Percentiles rank a stretch among this genome's conserved stretches.
Conservation (phyloP, 2,888 invertebrate species). For the Tinea trinotella region DNA sequence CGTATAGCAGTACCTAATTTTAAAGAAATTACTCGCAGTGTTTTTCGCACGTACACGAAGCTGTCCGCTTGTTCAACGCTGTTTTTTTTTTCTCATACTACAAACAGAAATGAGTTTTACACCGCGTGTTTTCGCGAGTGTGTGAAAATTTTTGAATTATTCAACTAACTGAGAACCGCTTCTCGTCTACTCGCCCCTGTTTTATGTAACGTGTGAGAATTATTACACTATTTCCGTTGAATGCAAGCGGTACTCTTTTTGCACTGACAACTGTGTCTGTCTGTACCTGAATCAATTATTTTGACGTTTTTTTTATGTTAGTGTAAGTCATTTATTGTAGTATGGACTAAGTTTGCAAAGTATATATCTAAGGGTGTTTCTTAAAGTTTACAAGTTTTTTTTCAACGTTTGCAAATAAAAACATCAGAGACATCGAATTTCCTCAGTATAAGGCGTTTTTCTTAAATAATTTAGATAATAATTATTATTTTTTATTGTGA, state of each 20-base stretch:
- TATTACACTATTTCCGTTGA: constrained; percentile 10
- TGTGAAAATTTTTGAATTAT: constrained; percentile 46
- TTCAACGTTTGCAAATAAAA: no score
- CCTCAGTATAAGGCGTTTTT: no score
- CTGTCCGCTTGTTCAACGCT: neutral
- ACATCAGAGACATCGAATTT: no score
- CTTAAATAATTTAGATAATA: no score
- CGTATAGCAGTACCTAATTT: neutral
- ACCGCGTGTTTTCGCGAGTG: constrained; percentile 14
- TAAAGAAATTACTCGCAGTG: neutral
- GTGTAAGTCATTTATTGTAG: no score
- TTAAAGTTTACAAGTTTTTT: no score
- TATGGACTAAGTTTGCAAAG: no score
- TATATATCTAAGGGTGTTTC: no score
- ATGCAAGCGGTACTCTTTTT: neutral
- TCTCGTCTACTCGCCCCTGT: constrained; percentile 1
- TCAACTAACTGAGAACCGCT: constrained; percentile 38
- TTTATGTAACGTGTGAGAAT: constrained; percentile 17
- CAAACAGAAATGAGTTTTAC: constrained; percentile 9
- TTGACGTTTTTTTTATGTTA: no score
- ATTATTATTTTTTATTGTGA: no score
- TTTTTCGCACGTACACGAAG: neutral
- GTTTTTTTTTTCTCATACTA: neutral
- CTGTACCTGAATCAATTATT: no score
- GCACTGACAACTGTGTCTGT: neutral